Evolutionary conservation across 2,113 vertebrate species (phyloP).

Genomic region (Amazona guildingii): DNA sequence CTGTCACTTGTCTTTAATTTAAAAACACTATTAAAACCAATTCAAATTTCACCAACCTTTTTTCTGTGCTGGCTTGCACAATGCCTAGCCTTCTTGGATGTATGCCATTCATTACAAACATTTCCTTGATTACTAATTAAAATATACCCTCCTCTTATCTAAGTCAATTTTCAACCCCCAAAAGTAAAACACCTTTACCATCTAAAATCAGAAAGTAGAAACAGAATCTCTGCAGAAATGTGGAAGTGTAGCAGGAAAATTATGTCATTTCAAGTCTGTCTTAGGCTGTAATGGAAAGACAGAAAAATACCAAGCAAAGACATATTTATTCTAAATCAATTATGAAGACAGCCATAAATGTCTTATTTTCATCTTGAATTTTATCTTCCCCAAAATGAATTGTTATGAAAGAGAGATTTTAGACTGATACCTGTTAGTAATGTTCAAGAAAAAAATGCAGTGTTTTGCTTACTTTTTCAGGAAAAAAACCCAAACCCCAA

Average conservation of each 20-base stretch:
- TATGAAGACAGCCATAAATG: neutral
- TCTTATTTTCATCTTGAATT: conserved; percentile 4
- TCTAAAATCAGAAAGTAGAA: neutral
- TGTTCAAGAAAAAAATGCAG: neutral
- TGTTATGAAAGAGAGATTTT: neutral
- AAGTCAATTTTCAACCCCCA: neutral
- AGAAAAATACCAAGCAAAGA: neutral
- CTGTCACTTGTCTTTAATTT: neutral
- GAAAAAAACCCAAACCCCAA: neutral
- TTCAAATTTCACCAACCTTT: neutral
- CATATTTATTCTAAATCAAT: neutral
- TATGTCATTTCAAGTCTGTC: neutral
- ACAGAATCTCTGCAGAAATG: neutral
- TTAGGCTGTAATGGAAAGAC: neutral
- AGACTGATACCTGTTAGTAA: neutral
- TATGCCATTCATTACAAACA: neutral
- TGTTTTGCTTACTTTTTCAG: neutral
- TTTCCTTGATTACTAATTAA: neutral
- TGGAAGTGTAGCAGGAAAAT: neutral
- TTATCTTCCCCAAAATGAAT: neutral
- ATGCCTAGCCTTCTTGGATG: neutral
- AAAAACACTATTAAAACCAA: neutral
- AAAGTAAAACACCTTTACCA: neutral
- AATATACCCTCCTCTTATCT: neutral
- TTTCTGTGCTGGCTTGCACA: neutral